These are phyloP conservation scores for Apteryx mantelli DNA, from an alignment of 2,113 vertebrate genomes.

Conservation along the genomic window DNA sequence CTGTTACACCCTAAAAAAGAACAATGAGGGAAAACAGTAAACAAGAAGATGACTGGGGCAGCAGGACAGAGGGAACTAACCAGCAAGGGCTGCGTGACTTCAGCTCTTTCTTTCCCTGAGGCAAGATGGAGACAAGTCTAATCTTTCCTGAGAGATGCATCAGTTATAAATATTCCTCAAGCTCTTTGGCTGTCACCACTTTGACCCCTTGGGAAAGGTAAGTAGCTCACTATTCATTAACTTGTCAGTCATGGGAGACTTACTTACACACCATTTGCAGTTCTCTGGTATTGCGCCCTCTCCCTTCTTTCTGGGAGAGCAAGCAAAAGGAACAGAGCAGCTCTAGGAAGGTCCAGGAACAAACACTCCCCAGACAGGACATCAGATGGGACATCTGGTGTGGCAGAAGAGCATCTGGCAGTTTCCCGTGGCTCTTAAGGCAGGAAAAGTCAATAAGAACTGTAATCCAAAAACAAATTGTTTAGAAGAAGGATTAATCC, in stretches of 20 bases:
- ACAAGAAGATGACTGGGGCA: background rate
- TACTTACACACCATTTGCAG: background rate
- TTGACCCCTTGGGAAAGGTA: fast-evolving
- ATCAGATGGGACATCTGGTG: background rate
- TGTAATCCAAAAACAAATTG: background rate
- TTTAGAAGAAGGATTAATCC: background rate
- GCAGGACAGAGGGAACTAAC: background rate
- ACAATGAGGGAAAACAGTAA: background rate
- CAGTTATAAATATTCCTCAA: background rate
- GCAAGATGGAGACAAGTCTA: background rate
- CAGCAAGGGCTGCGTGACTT: background rate
- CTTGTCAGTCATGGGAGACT: background rate
- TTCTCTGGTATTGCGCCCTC: background rate
- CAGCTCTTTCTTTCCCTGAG: background rate
- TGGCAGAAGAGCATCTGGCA: background rate
- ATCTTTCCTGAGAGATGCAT: background rate
- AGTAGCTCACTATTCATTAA: background rate
- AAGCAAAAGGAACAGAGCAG: background rate
- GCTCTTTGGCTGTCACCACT: background rate
- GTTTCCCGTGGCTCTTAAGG: background rate
- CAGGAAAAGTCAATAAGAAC: background rate
- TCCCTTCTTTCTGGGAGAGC: background rate
- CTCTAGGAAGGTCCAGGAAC: background rate
- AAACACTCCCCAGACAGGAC: background rate
- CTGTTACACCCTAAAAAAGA: background rate